phyloP scores from a whole-genome alignment of 2,113 vertebrate genomes.

The Ceyx melanurus region DNA sequence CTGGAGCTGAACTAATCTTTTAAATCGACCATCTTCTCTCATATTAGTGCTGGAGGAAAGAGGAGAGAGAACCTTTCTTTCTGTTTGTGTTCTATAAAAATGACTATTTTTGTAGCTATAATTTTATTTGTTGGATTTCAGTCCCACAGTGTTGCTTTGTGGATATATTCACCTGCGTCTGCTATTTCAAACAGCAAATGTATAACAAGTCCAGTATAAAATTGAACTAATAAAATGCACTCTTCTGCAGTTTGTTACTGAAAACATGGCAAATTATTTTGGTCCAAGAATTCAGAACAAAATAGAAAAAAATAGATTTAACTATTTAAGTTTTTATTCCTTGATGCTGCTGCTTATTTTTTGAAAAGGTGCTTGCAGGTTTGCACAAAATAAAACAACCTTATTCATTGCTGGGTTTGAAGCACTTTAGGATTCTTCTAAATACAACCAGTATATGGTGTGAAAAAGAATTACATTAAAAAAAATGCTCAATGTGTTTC shows the following conservation, averaged over 20 bases:
- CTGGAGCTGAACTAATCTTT: slow-evolving; percentile 45
- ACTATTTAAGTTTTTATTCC: not conserved
- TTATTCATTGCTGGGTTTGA: slow-evolving; percentile 35
- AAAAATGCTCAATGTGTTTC: not conserved
- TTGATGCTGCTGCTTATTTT: slow-evolving; percentile 25
- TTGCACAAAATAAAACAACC: slow-evolving; percentile 47
- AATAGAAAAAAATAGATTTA: not conserved
- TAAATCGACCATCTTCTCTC: slow-evolving; percentile 19
- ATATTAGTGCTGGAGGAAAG: not conserved
- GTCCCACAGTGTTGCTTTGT: slow-evolving; percentile 27
- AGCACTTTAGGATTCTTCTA: slow-evolving; percentile 48
- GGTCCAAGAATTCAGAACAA: slow-evolving; percentile 14
- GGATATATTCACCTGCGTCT: slow-evolving; percentile 32
- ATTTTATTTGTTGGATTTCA: slow-evolving; percentile 23
- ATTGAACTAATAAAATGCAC: slow-evolving; percentile 41
- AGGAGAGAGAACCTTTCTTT: not conserved
- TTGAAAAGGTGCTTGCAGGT: slow-evolving; percentile 37
- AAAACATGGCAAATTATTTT: slow-evolving; percentile 28
- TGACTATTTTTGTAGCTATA: slow-evolving; percentile 58
- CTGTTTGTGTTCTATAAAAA: slow-evolving; percentile 39
- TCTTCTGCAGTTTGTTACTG: not conserved
- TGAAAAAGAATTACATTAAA: not conserved
- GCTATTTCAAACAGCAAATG: slow-evolving; percentile 49
- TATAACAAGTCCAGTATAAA: slow-evolving; percentile 55
- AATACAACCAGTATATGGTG: not conserved